Evolutionary conservation across 2,113 vertebrate species (phyloP), one percentile per base, ranked within the genome.

Genomic region (Xenopus borealis): DNA sequence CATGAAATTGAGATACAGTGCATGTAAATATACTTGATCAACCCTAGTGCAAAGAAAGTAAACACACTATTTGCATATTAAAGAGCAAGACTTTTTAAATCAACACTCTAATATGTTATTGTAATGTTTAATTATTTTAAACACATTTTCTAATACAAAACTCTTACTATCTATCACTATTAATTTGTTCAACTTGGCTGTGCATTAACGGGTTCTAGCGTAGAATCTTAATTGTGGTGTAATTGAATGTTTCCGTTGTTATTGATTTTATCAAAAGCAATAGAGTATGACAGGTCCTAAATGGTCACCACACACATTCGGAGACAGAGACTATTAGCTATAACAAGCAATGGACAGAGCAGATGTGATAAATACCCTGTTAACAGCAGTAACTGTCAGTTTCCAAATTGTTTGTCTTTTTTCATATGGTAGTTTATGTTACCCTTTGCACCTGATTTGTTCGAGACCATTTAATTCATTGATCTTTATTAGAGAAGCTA

Each of bases 381-480:
- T 80, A 79, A 82, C 57, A 50, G 18, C 72, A 52, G 71, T 71
- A 80, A 79, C 40, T 82, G 52, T 72, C 66, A 78, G 69, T 79
- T 74, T 58, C 75, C 83, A 84, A 81, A 84, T 1, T 68, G 64
- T 40, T 71, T 33, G 17, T 59, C 78, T 85, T 87, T 78, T 50
- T 67, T 79, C 66, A 83, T 72, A 86, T 75, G 81, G 85, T 47
- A 82, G 23, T 89, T 79, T 74, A 80, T 79, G 77, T 89, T 89
- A 88, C 74, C 78, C 80, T 87, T 79, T 87, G 82, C 82, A 82
- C 83, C 82, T 83, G 83, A 86, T 88, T 89, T 88, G 84, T 89
- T 88, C 87, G 82, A 86, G 71, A 17, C 85, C 84, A 86, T 91
- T 91, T 87, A 90, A 84, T 80, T 85, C 82, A 87, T 82, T 85